Percentiles rank a stretch among this genome's conserved stretches.
phyloP scores from a whole-genome alignment of 1,140 invertebrate genomes.

The Anadara kagoshimensis region DNA sequence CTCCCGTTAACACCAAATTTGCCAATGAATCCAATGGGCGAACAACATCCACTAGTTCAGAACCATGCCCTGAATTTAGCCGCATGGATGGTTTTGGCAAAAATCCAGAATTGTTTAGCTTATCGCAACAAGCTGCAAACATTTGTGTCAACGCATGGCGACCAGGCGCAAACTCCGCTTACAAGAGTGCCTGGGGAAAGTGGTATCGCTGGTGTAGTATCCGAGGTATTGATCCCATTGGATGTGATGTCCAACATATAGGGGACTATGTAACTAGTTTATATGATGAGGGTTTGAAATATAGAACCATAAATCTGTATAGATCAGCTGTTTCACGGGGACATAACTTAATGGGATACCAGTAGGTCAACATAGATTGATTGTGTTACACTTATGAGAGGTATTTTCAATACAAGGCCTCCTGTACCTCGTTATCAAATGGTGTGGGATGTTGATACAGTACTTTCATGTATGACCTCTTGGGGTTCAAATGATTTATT shows the following conservation, averaged over 20 bases:
- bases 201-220: slow-evolving; percentile 23
- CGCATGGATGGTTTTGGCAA: slow-evolving; percentile 1
- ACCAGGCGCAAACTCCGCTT: not conserved
- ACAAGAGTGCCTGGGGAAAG: slow-evolving; percentile 15
- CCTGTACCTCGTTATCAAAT: not conserved
- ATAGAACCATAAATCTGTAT: not conserved
- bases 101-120: not conserved
- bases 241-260: slow-evolving; percentile 17
- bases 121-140: slow-evolving; percentile 8
- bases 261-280: slow-evolving; percentile 21
- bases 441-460: slow-evolving; percentile 1
- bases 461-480: not conserved
- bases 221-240: slow-evolving; percentile 24
- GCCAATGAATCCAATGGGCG: not conserved
- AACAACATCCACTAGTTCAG: not conserved
- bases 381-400: slow-evolving; percentile 1
- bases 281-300: slow-evolving; percentile 18
- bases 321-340: slow-evolving; percentile 1
- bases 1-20: not conserved
- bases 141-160: not conserved
- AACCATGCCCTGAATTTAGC: not conserved
- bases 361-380: slow-evolving; percentile 1
- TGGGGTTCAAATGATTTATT: not conserved
- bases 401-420: slow-evolving; percentile 2
- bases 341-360: not conserved